Evolutionary conservation across 1,140 invertebrate species (phyloP), one percentile per base, ranked within the genome.

Genomic region (Glossosoma conforme): DNA sequence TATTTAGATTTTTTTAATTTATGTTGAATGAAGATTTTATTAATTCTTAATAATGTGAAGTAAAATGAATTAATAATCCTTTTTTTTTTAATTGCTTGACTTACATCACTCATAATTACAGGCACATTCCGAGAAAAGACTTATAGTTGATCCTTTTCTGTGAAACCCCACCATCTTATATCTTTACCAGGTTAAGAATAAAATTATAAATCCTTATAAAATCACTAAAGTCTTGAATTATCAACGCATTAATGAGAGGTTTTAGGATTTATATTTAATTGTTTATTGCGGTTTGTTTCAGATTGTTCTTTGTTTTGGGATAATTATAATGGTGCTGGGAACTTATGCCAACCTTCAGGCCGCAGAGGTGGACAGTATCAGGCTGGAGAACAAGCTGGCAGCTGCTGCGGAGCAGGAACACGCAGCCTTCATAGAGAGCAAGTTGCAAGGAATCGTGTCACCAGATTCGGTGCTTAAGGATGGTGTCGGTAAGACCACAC

Each of bases 331-430:
- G 79, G 77, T 93, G 5, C 70, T 92, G 14, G 89, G 91, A 52
- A 93, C 91, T 0, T 93, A 88, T 63, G 87, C 88, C 3, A 93
- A 91, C 67, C 68, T 94, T 24, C 82, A 82, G 66, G 84, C 86
- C 1, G 80, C 84, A 2, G 86, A 89, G 10, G 72, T 73, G 14
- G 70, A 75, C 40, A 68, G 67, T 25, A 70, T 75, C 1, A 67
- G 72, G n/a, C 20, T 47, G 10, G 43, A 52, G 21, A 40, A 50
- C 33, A 53, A 45, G 52, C 15, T 56, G 13, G 10, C 33, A 6
- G 18, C 40, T 22, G 33, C 44, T 5, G 41, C 32, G 15, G 25
- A 33, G n/a, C 44, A 56, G n/a, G n/a, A n/a, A n/a, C n/a, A n/a
- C n/a, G n/a, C n/a, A 32, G 65, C 69, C 20, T 70, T 68, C 60